These are phyloP conservation scores for Xiphias gladius DNA, from an alignment of 2,113 vertebrate species.

Conservation along the genomic window DNA sequence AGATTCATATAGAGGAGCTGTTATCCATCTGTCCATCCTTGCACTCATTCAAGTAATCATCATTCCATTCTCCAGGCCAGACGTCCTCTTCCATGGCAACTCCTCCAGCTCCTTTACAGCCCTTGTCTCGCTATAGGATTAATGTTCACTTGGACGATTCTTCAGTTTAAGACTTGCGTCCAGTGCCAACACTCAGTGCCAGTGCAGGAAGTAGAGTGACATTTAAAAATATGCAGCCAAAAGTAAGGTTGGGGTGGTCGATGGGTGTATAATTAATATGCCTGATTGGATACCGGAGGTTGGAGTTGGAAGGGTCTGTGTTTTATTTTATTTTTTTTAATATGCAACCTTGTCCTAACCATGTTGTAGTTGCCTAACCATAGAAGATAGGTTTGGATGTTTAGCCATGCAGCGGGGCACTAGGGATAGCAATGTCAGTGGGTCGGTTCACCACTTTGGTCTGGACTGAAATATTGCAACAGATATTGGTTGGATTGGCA, in stretches of 20 bases:
- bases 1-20: conserved; percentile 36
- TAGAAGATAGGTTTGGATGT: not conserved
- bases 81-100: conserved; percentile 36
- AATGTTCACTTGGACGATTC: conserved; percentile 1
- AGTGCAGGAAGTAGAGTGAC: conserved; percentile 5
- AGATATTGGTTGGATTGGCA: not conserved
- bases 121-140: not conserved
- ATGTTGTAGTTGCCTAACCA: not conserved
- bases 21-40: conserved; percentile 70
- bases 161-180: not conserved
- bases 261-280: conserved; percentile 5
- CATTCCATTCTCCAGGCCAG: conserved; percentile 36
- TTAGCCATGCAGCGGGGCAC: not conserved
- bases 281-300: conserved; percentile 8
- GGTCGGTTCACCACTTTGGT: not conserved
- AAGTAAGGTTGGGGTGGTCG: not conserved
- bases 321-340: not conserved
- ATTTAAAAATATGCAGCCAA: not conserved
- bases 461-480: not conserved
- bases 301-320: not conserved
- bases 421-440: not conserved
- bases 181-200: not conserved
- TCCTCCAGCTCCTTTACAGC: conserved; percentile 13
- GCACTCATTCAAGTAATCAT: conserved; percentile 31
- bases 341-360: not conserved